Evolutionary conservation across 2,113 vertebrate species (phyloP), one percentile per base, ranked within the genome.

Genomic region (Oceanodroma tethys): DNA sequence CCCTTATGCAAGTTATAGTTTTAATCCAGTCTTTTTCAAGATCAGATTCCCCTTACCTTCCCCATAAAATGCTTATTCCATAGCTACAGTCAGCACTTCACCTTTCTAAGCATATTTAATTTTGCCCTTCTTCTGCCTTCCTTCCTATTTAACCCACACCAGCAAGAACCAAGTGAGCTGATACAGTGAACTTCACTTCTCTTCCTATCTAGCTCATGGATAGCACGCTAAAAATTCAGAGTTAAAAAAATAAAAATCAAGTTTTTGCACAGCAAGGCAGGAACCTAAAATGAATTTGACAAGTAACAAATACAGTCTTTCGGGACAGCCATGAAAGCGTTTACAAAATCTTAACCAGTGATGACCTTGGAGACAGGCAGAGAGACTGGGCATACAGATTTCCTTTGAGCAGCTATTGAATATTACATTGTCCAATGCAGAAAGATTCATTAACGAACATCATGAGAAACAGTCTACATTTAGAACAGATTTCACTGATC

Each of bases 321-420:
- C 0, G 2, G 14, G 48, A 75, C 7, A 52, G 36, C 7, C 70
- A 70, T 21, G 43, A 38, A 81, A 27, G 9, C 0, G 0, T 47
- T 81, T 16, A 53, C 26, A 55, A 53, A 53, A 42, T 15, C 38
- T 25, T 52, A 81, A 43, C 23, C 62, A 17, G 27, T 3, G 48
- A 74, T 25, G 66, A 60, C 9, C 36, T 10, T 11, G 21, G 3
- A 52, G 14, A 34, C 3, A 40, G 9, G 16, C 17, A 79, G 50
- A 59, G 56, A 84, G 8, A 78, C 2, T 2, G 5, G 34, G 27
- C 17, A 32, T 2, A 32, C 0, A 1, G 0, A 27, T 27, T 59
- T 58, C 21, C 48, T 85, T 27, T 8, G 14, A 81, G 55, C 55
- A 71, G 34, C 55, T 66, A 25, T 1, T 7, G 21, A 71, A 8